Percentiles rank a stretch among this genome's conserved stretches.
Evolutionary conservation across 2,888 invertebrate genomes (phyloP).

Genomic region (Bruchidius siliquastri): DNA sequence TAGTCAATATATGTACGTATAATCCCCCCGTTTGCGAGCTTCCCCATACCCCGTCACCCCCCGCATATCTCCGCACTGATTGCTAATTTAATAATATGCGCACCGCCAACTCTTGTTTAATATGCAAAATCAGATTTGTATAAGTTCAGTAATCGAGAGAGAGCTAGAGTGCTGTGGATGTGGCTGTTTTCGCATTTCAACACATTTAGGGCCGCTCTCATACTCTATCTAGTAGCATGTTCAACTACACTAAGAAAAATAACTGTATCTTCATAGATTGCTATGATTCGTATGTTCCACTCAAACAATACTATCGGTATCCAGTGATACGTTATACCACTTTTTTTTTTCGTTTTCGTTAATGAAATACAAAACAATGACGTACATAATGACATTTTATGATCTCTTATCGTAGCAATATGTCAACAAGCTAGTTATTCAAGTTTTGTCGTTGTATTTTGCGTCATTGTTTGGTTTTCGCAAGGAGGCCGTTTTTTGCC

Average conservation of each 20-base stretch:
- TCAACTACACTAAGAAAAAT: neutral
- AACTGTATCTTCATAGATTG: neutral
- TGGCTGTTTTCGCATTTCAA: conserved; percentile 17
- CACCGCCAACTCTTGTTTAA: conserved; percentile 46
- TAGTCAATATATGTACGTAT: neutral
- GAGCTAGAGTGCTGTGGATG: conserved; percentile 7
- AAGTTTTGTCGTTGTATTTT: too few species aligned
- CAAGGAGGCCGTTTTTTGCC: too few species aligned
- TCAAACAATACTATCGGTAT: too few species aligned
- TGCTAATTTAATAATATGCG: conserved; percentile 49
- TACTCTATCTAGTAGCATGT: neutral
- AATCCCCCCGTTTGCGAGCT: neutral
- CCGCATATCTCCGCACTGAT: conserved; percentile 32
- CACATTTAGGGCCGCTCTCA: conserved; percentile 10
- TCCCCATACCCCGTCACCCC: neutral
- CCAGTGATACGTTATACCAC: too few species aligned
- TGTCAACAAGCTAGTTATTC: too few species aligned
- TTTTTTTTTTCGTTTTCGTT: too few species aligned
- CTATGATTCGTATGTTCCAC: too few species aligned
- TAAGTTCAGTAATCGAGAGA: conserved; percentile 42
- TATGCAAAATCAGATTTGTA: conserved; percentile 53
- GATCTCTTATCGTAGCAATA: too few species aligned
- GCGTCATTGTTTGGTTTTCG: too few species aligned
- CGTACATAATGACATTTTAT: too few species aligned
- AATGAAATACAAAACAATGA: too few species aligned